Evolutionary conservation across 2,113 vertebrate genomes (phyloP).

Genomic region (Drymodes brunneopygia): DNA sequence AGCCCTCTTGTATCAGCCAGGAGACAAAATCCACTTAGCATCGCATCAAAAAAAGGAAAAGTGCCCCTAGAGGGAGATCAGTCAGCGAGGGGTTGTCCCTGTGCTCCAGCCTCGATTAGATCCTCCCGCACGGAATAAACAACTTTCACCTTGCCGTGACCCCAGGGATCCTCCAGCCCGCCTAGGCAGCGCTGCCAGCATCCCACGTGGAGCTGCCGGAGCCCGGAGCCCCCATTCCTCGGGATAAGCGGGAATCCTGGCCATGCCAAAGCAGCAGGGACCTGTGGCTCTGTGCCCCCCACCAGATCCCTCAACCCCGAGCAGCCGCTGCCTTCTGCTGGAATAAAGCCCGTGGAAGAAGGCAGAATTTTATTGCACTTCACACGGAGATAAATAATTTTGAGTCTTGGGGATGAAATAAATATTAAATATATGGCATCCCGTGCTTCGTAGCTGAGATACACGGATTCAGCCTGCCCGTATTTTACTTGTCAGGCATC

Average conservation of each 20-base stretch:
- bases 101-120: neutral
- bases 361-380: neutral
- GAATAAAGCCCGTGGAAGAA: rapidly evolving
- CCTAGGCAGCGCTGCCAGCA: neutral
- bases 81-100: neutral
- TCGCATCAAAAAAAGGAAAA: neutral
- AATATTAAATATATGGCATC: neutral
- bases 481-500: conserved; percentile 21
- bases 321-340: neutral
- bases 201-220: rapidly evolving
- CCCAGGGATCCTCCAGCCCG: neutral
- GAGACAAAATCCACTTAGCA: neutral
- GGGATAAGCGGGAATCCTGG: rapidly evolving
- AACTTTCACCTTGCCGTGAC: conserved; percentile 42
- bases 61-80: conserved; percentile 19
- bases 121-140: neutral
- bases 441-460: neutral
- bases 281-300: rapidly evolving
- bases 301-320: neutral
- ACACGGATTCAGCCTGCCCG: neutral
- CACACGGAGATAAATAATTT: neutral
- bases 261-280: rapidly evolving
- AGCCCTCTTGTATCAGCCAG: neutral
- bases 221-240: rapidly evolving
- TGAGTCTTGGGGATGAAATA: neutral